phyloP scores from a whole-genome alignment of 2,888 invertebrate species.

The Sicus ferrugineus region DNA sequence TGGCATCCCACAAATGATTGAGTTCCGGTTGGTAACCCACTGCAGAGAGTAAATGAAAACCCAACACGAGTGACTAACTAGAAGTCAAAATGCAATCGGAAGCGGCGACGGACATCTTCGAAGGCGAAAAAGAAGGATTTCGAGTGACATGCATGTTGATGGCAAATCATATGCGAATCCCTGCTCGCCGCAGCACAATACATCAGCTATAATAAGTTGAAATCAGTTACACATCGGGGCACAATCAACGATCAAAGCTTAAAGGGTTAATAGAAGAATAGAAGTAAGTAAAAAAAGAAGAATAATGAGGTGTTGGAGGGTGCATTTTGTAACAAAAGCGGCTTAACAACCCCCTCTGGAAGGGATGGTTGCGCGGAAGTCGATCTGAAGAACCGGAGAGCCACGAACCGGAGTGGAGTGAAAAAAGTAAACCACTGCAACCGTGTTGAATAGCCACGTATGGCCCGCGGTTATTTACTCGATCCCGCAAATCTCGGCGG shows the following conservation, averaged over 20 bases:
- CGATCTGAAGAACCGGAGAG: constrained; percentile 15
- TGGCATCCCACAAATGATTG: constrained; percentile 41
- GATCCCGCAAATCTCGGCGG: background rate
- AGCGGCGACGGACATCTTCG: no score
- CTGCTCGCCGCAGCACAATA: constrained; percentile 5
- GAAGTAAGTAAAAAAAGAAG: background rate
- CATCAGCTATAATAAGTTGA: background rate
- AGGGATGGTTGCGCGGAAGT: background rate
- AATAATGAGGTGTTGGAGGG: background rate
- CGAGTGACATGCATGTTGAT: background rate
- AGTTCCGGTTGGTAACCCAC: constrained; percentile 44
- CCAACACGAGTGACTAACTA: background rate
- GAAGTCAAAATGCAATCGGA: no score
- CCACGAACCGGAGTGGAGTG: constrained; percentile 3
- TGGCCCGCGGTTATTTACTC: constrained; percentile 38
- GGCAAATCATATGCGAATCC: background rate
- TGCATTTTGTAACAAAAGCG: background rate
- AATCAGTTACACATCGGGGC: constrained; percentile 21
- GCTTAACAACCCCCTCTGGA: background rate
- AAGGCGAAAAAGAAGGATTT: background rate
- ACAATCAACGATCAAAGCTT: constrained; percentile 30
- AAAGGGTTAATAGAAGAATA: constrained; percentile 22
- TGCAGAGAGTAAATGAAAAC: constrained; percentile 44
- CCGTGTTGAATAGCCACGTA: background rate
- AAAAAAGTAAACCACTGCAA: constrained; percentile 5